These are phyloP conservation scores for Sebastes jordani DNA, from an alignment of 2,797 vertebrate species.

Conservation along the genomic window DNA sequence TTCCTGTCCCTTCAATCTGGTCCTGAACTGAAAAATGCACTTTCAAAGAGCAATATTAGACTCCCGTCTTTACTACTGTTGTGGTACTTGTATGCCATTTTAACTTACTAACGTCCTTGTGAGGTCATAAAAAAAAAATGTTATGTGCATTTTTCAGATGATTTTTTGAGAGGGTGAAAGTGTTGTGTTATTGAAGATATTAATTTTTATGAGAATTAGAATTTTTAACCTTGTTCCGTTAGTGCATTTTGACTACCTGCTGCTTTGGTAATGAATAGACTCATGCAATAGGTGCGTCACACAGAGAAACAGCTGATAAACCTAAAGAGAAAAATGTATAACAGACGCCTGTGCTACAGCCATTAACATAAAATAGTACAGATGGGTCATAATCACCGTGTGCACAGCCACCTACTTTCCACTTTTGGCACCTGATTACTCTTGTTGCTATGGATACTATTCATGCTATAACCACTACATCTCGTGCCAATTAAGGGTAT, in stretches of 20 bases:
- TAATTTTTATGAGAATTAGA: background rate
- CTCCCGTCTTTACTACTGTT: background rate
- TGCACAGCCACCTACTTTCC: constrained; percentile 18
- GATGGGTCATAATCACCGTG: constrained; percentile 32
- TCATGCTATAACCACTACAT: constrained; percentile 3
- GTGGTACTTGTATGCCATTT: background rate
- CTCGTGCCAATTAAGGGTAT: constrained; percentile 9
- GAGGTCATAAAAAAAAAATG: background rate
- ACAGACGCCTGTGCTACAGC: background rate
- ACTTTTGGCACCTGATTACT: constrained; percentile 10
- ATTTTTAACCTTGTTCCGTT: background rate
- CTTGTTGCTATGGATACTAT: constrained; percentile 61
- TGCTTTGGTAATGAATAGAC: background rate
- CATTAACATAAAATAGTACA: constrained; percentile 5
- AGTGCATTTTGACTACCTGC: background rate
- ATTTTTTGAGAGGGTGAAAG: background rate
- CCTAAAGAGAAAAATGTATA: background rate
- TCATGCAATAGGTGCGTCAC: background rate
- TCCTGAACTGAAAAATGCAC: background rate
- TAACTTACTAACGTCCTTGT: background rate
- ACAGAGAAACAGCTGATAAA: background rate
- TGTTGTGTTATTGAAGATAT: background rate
- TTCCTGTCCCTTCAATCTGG: background rate
- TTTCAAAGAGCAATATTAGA: background rate
- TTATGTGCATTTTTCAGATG: background rate